These are phyloP conservation scores for Ciconia nigra DNA, from an alignment of 2,797 vertebrate genomes.

Conservation along the genomic window DNA sequence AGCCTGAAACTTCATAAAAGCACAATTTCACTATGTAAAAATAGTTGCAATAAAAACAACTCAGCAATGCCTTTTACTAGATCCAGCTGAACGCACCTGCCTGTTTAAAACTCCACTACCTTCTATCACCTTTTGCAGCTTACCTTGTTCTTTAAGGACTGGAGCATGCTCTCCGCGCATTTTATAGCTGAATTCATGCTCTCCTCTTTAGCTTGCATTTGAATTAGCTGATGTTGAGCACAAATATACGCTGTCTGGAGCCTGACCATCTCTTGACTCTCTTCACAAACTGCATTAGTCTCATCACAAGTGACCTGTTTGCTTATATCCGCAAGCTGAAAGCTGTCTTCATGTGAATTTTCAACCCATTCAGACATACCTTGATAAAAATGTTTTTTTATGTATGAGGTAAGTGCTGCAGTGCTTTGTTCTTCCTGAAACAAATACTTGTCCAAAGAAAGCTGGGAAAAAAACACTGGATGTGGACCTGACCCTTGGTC, in stretches of 20 bases:
- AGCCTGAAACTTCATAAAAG: not conserved
- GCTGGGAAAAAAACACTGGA: conserved; percentile 80
- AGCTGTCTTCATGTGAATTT: conserved; percentile 76
- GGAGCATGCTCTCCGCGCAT: conserved; percentile 79
- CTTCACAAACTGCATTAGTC: conserved; percentile 57
- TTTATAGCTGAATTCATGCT: conserved; percentile 76
- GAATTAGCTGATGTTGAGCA: conserved; percentile 83
- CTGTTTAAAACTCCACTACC: not conserved
- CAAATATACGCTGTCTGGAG: conserved; percentile 85
- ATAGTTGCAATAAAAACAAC: not conserved
- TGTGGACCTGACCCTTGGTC: conserved; percentile 7
- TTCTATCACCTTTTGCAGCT: not conserved
- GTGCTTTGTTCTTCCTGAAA: conserved; percentile 85
- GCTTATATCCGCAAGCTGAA: conserved; percentile 78
- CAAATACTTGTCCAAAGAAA: conserved; percentile 82
- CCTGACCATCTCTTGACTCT: conserved; percentile 79
- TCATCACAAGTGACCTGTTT: conserved; percentile 62
- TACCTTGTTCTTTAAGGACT: conserved; percentile 67
- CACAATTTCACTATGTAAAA: not conserved
- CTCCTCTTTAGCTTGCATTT: conserved; percentile 78
- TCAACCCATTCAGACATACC: conserved; percentile 77
- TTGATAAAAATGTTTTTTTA: conserved; percentile 80
- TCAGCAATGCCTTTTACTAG: not conserved
- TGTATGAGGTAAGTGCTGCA: conserved; percentile 78
- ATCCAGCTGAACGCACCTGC: not conserved